A percentile compares a stretch with the other conserved stretches of the same genome.
Conservation (phyloP, 1,140 invertebrate species). For the Cotesia glomerata region DNA sequence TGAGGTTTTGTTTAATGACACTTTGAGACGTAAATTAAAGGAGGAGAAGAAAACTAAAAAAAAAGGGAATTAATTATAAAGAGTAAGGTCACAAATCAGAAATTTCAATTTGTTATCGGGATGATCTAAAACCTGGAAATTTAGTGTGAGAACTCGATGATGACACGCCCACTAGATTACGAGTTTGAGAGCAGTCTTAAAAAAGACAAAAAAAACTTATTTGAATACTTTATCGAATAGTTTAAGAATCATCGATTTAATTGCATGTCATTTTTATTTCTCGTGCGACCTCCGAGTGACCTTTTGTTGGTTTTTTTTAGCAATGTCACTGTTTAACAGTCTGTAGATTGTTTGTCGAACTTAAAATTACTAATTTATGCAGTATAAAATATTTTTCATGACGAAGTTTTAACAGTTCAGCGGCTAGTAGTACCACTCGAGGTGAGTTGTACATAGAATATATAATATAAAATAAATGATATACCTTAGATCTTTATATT, state of each 20-base stretch:
- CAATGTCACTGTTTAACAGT: not conserved
- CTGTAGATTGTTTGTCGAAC: not conserved
- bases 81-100: conserved; percentile 33
- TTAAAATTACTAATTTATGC: conserved; percentile 1
- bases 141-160: conserved; percentile 13
- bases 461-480: conserved; percentile 16
- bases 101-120: conserved; percentile 18
- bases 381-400: conserved; percentile 14
- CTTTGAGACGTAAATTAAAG: conserved; percentile 10
- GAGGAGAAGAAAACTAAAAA: not conserved
- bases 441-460: not conserved
- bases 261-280: conserved; percentile 28
- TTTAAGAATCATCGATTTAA: conserved; percentile 48
- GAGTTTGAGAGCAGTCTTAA: not conserved
- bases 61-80: conserved; percentile 15
- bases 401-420: conserved; percentile 49
- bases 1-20: conserved; percentile 4
- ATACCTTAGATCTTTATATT: not conserved
- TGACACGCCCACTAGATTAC: conserved; percentile 26
- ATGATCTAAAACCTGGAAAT: conserved; percentile 12
- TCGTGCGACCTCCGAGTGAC: not conserved
- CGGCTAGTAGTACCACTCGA: conserved; percentile 57
- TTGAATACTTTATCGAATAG: too few relatives aligned
- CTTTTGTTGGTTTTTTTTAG: not conserved
- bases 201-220: not conserved